Base-by-base conservation (phyloP, 2,888 invertebrate species). In the Nemotelus pantherinus region DNA sequence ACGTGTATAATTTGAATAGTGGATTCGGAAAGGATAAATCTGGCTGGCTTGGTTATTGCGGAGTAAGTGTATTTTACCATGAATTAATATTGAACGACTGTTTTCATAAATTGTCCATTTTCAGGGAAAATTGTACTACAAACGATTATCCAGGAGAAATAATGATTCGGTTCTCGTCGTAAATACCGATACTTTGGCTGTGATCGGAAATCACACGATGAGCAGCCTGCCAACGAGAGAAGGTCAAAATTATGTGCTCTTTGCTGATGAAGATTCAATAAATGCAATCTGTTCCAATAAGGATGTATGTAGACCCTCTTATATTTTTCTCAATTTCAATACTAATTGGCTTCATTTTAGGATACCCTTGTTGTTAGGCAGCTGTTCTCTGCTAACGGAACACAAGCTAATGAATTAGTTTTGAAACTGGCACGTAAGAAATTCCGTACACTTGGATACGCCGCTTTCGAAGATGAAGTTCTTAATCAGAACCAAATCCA, bases 1-100 rank as follows among this genome's bases (percentile, higher is more conserved):
- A 95, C 84, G 90, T 97, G 43, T 95, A 97, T 85, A 89, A 92
- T 80, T 92, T 94, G 85, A 95, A 95, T 86, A 91, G 93, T 45
- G 94, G 96, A 85, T 95, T 97, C 85, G 92, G 93, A 5, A 92
- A 92, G 80, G 95, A 95, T 84, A 90, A 91, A 68, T 90, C 90
- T 81, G 95, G 95, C 70, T 96, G 94, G 93, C 88, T 97, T 80
- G 95, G 96, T 43, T 95, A 91, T 88, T 95, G 95, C 85, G 92
- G 93, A 87, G 95, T 95, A 86, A 89, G 90, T 87, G 47, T 72
- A 45, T 43, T 63, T 80, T 79, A 50, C 71, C 53, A 58, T 58
- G 3, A 75, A 65, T 60, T 41, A 55, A 53, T 58, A 55, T 25
- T 65, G n/a, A 48, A 72, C 76, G 64, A 63, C 57, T 64, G 45